Base-by-base conservation (phyloP, 2,113 vertebrate genomes). In the Lucifuga dentata region DNA sequence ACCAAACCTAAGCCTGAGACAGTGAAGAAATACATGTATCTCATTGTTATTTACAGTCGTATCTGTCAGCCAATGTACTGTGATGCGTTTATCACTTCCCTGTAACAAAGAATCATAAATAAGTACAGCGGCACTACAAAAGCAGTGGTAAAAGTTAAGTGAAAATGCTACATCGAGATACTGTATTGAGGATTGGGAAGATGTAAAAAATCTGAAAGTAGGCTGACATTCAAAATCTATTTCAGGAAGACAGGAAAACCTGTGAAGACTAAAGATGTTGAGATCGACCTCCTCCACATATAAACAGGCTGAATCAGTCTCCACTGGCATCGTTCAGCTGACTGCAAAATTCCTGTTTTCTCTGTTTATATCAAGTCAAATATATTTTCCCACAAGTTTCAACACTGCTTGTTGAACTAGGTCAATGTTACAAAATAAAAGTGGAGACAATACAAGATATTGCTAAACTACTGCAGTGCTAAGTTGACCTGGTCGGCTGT, bases 81-180 rank as follows among this genome's bases (percentile, higher is more conserved):
- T 41, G 24, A 48, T 38, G 10, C 44, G 33, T 39, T 45, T 24
- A 66, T 16, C 11, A 41, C 19, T 40, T 63, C 2, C 26, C 3
- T 19, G 33, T 57, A 16, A 48, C 6, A 26, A 49, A 49, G 16
- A 9, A 8, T 43, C 19, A 45, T 11, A 46, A 24, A 20, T 2
- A 13, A 20, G 11, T 24, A 55, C 60, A 67, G 39, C 20, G 65
- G 52, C 50, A 66, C 57, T 44, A 32, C 19, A 56, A 58, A 57
- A 62, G 49, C n/a, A 8, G 29, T 29, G 11, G 51, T 21, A 45
- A 52, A 49, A 46, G 26, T 20, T 2, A 38, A 71, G 23, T 10
- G 39, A 21, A 59, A 11, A 58, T 78, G 83, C 85, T 83, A 83
- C 85, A 83, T 78, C 21, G 12, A 50, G 52, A 52, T 19, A 11